These are phyloP conservation scores for Drosophila multiciliata DNA, from an alignment of 2,888 invertebrate species.

Conservation along the genomic window DNA sequence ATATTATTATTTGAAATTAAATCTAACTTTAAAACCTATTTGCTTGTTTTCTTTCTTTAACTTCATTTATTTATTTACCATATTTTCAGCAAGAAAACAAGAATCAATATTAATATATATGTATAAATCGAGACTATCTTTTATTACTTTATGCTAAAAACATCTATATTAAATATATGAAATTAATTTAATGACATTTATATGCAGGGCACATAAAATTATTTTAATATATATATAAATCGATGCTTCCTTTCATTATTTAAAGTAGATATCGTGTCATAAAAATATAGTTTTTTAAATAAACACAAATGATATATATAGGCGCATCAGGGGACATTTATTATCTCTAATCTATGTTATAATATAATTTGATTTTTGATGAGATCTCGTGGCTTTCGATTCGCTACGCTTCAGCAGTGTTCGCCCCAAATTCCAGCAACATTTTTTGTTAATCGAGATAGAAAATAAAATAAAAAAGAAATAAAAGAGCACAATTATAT, in stretches of 20 bases:
- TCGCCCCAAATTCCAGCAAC: constrained; percentile 32
- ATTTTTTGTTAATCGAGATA: constrained; percentile 43
- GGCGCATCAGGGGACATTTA: constrained; percentile 8
- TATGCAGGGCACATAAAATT: no score
- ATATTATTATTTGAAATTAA: background rate
- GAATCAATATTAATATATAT: background rate
- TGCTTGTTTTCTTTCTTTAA: background rate
- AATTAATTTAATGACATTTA: no score
- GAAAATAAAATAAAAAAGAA: constrained; percentile 9
- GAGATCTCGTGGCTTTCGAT: constrained; percentile 1
- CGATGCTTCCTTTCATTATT: no score
- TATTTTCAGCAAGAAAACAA: background rate
- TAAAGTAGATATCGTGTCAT: no score
- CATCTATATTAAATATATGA: background rate
- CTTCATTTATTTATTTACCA: background rate
- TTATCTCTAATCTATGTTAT: constrained; percentile 8
- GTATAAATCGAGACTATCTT: background rate
- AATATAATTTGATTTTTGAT: constrained; percentile 17
- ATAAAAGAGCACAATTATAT: constrained; percentile 28
- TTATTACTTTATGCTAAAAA: background rate
- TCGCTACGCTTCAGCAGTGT: constrained; percentile 24
- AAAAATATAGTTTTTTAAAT: constrained; percentile 25
- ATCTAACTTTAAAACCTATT: background rate
- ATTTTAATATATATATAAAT: no score
- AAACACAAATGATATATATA: constrained; percentile 18